These are phyloP conservation scores for Fulmarus glacialis DNA, from an alignment of 2,113 vertebrate genomes.

Conservation along the genomic window DNA sequence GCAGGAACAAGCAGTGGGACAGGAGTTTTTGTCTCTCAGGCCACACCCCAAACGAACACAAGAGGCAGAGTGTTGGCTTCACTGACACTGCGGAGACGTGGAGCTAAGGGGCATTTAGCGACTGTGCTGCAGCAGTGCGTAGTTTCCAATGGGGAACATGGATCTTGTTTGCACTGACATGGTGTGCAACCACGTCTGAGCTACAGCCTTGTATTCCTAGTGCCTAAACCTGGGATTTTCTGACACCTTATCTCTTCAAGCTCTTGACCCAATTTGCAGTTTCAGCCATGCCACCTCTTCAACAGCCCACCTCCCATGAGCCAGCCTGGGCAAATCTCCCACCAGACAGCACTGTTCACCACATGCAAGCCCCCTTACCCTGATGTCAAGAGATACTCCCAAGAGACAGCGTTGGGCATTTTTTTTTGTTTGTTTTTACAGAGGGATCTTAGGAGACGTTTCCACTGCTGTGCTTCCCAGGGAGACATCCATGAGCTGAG, in stretches of 20 bases:
- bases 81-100: accelerated
- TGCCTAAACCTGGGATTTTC: background rate
- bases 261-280: background rate
- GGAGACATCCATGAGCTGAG: background rate
- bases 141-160: background rate
- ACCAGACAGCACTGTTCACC: background rate
- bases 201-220: background rate
- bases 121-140: background rate
- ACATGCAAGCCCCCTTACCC: background rate
- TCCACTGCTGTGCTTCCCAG: background rate
- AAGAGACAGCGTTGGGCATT: background rate
- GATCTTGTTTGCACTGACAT: background rate
- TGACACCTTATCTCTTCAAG: background rate
- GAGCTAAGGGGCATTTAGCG: background rate
- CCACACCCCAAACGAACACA: background rate
- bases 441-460: background rate
- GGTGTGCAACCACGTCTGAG: background rate
- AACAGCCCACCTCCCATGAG: background rate
- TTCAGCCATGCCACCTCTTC: background rate
- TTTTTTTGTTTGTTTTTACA: background rate
- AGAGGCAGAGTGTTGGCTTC: background rate
- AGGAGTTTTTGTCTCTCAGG: background rate
- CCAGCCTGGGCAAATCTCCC: background rate
- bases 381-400: background rate
- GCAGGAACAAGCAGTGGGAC: background rate